Conservation (phyloP, 2,888 invertebrate species). For the Ennomos quercinarius region DNA sequence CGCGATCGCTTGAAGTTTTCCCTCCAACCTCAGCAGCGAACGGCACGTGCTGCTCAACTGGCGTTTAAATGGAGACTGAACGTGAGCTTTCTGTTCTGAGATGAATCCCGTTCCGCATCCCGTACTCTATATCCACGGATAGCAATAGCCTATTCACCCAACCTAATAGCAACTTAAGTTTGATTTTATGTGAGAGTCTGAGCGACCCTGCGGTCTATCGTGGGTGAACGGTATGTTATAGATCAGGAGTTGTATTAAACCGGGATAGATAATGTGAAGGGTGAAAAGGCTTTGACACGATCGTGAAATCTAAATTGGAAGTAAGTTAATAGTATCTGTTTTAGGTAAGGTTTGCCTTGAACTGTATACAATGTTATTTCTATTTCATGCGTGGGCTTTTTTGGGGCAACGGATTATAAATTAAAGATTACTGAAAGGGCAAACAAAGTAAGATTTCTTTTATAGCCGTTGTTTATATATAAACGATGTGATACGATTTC, state of each 20-base stretch:
- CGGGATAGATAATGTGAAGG: slow-evolving; percentile 32
- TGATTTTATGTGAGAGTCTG: slow-evolving; percentile 52
- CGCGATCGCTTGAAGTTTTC: slow-evolving; percentile 66
- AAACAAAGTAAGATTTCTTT: no score
- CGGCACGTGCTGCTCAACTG: slow-evolving; percentile 51
- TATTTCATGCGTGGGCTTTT: no score
- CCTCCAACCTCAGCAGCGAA: slow-evolving; percentile 54
- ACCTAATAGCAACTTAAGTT: slow-evolving; percentile 52
- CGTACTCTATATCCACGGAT: slow-evolving; percentile 25
- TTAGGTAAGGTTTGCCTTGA: no score
- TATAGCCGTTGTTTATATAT: no score
- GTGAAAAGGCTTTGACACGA: slow-evolving; percentile 27
- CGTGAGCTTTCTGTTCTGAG: slow-evolving; percentile 1
- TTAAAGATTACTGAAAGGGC: no score
- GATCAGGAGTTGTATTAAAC: slow-evolving; percentile 36
- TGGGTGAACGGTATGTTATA: slow-evolving; percentile 41
- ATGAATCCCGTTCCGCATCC: slow-evolving; percentile 34
- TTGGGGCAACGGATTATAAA: no score
- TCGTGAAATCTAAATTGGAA: slow-evolving; percentile 27
- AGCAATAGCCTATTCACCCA: slow-evolving; percentile 40
- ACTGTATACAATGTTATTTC: no score
- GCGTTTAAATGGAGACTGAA: slow-evolving; percentile 58
- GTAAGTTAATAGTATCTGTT: slow-evolving; percentile 9
- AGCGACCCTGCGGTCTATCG: slow-evolving; percentile 35
- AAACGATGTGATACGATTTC: no score